Percentiles rank a stretch among this genome's conserved stretches.
These are phyloP conservation scores for Parambassis ranga DNA, from an alignment of 2,797 vertebrate genomes.

Conservation along the genomic window DNA sequence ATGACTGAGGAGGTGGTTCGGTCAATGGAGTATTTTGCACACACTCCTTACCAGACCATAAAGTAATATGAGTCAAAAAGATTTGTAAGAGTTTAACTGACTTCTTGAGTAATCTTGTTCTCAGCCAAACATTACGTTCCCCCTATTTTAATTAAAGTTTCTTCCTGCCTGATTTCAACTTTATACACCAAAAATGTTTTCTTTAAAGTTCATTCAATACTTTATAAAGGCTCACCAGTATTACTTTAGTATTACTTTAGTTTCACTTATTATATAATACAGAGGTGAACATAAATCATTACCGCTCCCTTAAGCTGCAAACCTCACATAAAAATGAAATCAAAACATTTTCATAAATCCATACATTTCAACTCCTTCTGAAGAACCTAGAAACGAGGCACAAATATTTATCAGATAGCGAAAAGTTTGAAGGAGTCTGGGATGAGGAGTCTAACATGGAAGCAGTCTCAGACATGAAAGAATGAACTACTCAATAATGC, in stretches of 20 bases:
- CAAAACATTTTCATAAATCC: conserved; percentile 12
- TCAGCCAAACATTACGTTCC: not conserved
- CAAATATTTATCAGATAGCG: conserved; percentile 71
- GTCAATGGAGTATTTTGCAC: conserved; percentile 13
- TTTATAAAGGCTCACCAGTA: not conserved
- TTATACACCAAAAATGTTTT: too few species aligned
- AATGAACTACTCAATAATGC: conserved; percentile 65
- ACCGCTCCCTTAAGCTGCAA: conserved; percentile 17
- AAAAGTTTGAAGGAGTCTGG: conserved; percentile 58
- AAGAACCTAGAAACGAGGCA: conserved; percentile 56
- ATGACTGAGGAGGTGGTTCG: not conserved
- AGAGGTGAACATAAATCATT: conserved; percentile 2
- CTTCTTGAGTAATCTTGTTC: not conserved
- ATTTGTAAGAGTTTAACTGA: conserved; percentile 4
- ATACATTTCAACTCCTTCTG: conserved; percentile 51
- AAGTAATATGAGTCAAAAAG: too few species aligned
- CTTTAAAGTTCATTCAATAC: conserved; percentile 18
- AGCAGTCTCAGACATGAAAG: conserved; percentile 62
- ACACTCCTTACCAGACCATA: too few species aligned
- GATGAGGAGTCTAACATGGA: conserved; percentile 55
- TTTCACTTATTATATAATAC: not conserved
- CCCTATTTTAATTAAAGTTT: conserved; percentile 8
- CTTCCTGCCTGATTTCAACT: not conserved
- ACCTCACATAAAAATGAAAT: not conserved
- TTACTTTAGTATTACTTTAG: not conserved